These are phyloP conservation scores for Athene noctua DNA, from an alignment of 2,113 vertebrate genomes.

Conservation along the genomic window DNA sequence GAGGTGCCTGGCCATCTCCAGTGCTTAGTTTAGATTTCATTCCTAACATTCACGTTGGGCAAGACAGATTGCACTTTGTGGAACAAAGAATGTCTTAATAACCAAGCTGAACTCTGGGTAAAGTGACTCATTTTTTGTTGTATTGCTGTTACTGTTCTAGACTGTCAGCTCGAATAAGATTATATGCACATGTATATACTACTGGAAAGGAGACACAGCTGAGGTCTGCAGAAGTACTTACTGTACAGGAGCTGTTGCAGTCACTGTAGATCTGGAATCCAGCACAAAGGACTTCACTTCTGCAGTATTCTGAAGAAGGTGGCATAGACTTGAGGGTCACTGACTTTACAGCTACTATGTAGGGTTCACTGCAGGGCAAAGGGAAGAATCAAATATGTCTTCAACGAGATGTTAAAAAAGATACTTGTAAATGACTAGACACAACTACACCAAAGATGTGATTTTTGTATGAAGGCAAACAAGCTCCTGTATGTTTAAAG, in stretches of 20 bases:
- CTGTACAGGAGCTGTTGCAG: constrained; percentile 50
- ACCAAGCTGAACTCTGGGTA: neutral
- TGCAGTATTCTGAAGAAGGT: constrained; percentile 44
- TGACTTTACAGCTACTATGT: constrained; percentile 68
- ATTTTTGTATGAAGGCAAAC: neutral
- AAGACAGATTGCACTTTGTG: neutral
- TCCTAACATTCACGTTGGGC: neutral
- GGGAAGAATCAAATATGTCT: neutral
- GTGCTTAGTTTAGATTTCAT: neutral
- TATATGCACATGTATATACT: neutral
- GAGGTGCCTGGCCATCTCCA: neutral
- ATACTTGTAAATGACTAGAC: neutral
- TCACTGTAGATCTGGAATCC: constrained; percentile 74
- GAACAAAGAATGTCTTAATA: neutral
- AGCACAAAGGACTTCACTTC: constrained; percentile 70
- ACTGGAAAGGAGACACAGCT: neutral
- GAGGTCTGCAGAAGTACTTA: constrained; percentile 44
- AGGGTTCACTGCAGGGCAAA: constrained; percentile 67
- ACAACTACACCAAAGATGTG: neutral
- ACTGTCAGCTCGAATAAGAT: neutral
- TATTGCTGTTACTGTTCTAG: neutral
- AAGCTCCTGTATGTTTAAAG: neutral
- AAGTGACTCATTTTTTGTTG: neutral
- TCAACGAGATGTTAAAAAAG: neutral
- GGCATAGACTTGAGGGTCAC: constrained; percentile 59